Conservation (phyloP, 2,888 invertebrate species). For the Laothoe populi region DNA sequence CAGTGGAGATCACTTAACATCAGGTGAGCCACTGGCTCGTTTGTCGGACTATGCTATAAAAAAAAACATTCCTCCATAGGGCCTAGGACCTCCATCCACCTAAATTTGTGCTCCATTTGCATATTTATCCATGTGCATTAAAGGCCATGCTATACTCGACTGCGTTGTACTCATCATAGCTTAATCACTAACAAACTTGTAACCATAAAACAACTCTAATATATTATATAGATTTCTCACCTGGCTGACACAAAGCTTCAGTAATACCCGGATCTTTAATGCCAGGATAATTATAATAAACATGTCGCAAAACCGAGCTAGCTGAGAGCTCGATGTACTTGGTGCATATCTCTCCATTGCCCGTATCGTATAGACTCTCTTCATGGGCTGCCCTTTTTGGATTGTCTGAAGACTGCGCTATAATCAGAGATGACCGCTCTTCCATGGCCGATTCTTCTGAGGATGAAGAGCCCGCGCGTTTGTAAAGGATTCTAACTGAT, state of each 20-base stretch:
- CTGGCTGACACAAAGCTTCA: slow-evolving; percentile 48
- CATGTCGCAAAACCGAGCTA: slow-evolving; percentile 51
- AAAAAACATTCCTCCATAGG: too few species aligned
- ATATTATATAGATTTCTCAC: slow-evolving; percentile 14
- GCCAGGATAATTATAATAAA: slow-evolving; percentile 52
- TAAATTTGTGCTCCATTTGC: too few species aligned
- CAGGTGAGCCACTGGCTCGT: too few species aligned
- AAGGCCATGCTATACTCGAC: too few species aligned
- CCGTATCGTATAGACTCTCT: slow-evolving; percentile 52
- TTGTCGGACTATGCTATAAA: too few species aligned
- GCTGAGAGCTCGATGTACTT: slow-evolving; percentile 55
- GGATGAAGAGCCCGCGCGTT: not conserved
- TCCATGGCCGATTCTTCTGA: not conserved
- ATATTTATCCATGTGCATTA: too few species aligned
- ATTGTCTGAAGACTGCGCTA: slow-evolving; percentile 32
- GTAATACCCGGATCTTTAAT: slow-evolving; percentile 53
- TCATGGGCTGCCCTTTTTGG: slow-evolving; percentile 45
- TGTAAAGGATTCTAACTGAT: not conserved
- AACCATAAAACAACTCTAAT: not conserved
- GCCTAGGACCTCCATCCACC: too few species aligned
- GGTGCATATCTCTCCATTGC: slow-evolving; percentile 57
- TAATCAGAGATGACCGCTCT: slow-evolving; percentile 42
- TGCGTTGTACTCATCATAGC: too few species aligned
- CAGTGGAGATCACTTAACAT: too few species aligned
- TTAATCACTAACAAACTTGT: too few species aligned